These are phyloP conservation scores for Drosophila pseudoobscura DNA, from an alignment of 1,140 invertebrate genomes.

Conservation along the genomic window DNA sequence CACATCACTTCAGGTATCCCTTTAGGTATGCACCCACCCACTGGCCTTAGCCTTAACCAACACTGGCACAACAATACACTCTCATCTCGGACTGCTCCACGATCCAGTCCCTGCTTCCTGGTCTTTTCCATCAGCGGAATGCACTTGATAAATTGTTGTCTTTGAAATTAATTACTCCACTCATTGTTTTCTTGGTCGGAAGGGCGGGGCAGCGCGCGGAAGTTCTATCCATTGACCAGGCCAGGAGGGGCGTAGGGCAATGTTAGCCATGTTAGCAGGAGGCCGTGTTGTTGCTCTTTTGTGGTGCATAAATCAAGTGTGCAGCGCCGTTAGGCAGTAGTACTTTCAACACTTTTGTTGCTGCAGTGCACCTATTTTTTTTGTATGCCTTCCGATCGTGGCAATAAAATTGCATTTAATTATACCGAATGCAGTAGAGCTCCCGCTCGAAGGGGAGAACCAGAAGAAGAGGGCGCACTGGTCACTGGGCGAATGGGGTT, in stretches of 20 bases:
- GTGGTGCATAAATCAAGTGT: slow-evolving; percentile 74
- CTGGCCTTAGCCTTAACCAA: too few species aligned
- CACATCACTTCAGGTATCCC: too few species aligned
- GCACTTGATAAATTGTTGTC: slow-evolving; percentile 78
- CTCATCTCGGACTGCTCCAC: not conserved
- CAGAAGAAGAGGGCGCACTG: not conserved
- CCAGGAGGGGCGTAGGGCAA: slow-evolving; percentile 27
- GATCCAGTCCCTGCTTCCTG: not conserved
- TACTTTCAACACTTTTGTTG: slow-evolving; percentile 67
- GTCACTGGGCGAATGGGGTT: slow-evolving; percentile 1
- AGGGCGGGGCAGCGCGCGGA: slow-evolving; percentile 27
- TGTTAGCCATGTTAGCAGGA: slow-evolving; percentile 21
- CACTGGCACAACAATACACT: too few species aligned
- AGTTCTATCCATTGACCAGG: slow-evolving; percentile 37
- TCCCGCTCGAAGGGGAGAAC: slow-evolving; percentile 3
- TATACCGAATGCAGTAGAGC: slow-evolving; percentile 45
- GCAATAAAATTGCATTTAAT: slow-evolving; percentile 81
- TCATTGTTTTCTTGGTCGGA: slow-evolving; percentile 73
- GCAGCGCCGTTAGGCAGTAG: slow-evolving; percentile 55
- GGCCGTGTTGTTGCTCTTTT: slow-evolving; percentile 2
- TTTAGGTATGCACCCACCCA: too few species aligned
- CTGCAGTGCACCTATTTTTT: slow-evolving; percentile 57
- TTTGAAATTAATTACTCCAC: slow-evolving; percentile 75
- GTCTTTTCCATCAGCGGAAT: slow-evolving; percentile 17
- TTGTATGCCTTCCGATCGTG: slow-evolving; percentile 60